Conservation (phyloP, 2,113 vertebrate genomes). For the Vombatus ursinus region DNA sequence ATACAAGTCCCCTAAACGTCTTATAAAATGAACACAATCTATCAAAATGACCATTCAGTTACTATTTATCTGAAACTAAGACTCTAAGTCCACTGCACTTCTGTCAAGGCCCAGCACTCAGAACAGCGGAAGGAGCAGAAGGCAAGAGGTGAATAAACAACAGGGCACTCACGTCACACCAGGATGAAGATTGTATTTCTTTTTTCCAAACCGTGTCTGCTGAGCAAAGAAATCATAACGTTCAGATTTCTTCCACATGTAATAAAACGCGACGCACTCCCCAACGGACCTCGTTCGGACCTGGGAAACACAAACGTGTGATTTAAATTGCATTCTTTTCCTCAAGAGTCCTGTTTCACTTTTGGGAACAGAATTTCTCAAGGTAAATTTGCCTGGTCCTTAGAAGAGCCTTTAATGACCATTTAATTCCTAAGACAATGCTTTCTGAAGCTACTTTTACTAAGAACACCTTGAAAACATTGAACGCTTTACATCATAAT, state of each 20-base stretch:
- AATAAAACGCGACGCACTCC: constrained; percentile 99
- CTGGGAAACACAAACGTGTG: constrained; percentile 80
- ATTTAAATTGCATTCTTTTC: constrained; percentile 52
- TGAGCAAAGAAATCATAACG: constrained; percentile 98
- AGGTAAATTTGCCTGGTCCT: neutral
- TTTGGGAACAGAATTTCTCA: neutral
- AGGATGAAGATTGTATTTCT: constrained; percentile 97
- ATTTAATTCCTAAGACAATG: neutral
- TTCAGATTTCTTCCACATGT: constrained; percentile 99
- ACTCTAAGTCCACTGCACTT: constrained; percentile 19
- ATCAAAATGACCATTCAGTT: neutral
- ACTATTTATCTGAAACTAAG: neutral
- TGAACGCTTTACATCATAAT: constrained; percentile 19
- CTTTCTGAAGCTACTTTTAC: constrained; percentile 25
- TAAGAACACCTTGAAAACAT: neutral
- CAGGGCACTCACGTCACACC: constrained; percentile 93
- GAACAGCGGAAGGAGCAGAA: neutral
- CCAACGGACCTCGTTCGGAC: constrained; percentile 98
- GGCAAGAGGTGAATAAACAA: constrained; percentile 9
- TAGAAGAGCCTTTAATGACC: neutral
- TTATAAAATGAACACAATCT: neutral
- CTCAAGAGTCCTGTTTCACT: constrained; percentile 5
- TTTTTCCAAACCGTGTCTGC: constrained; percentile 97
- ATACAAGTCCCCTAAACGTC: neutral
- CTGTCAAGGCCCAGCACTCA: constrained; percentile 38